Percentiles rank a stretch among this genome's conserved stretches.
phyloP scores from a whole-genome alignment of 2,888 invertebrate genomes.

The Cephus pygmeus region DNA sequence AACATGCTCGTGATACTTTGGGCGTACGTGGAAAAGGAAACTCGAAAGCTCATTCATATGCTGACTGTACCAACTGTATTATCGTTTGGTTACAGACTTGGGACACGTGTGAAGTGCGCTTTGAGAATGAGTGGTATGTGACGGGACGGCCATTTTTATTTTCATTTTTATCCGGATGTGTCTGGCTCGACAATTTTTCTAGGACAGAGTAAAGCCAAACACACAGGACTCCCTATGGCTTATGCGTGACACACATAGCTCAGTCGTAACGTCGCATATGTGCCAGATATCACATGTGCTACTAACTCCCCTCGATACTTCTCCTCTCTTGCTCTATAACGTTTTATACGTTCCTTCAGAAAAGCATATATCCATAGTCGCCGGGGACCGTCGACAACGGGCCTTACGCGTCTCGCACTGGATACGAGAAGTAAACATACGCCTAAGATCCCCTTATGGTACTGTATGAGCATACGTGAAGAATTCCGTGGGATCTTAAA shows the following conservation, averaged over 20 bases:
- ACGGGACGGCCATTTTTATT: constrained; percentile 7
- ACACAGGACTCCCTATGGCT: constrained; percentile 6
- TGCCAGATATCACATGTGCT: constrained; percentile 9
- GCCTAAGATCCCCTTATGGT: neutral
- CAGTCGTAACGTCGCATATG: constrained; percentile 6
- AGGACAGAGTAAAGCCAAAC: constrained; percentile 13
- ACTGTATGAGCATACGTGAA: neutral
- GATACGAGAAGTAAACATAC: neutral
- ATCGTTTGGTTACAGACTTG: neutral
- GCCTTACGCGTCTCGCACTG: neutral
- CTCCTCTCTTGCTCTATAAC: constrained; percentile 10
- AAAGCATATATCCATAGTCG: neutral
- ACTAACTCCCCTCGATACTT: constrained; percentile 13
- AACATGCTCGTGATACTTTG: neutral
- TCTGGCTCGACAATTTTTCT: constrained; percentile 10
- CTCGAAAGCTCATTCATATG: neutral
- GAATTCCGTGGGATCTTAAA: neutral
- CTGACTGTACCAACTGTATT: neutral
- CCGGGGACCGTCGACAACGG: neutral
- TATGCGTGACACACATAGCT: neutral
- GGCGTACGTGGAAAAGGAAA: neutral
- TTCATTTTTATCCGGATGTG: constrained; percentile 4
- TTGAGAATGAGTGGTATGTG: neutral
- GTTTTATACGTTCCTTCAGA: neutral
- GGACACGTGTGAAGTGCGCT: neutral